Base-by-base conservation (phyloP, 1,140 invertebrate species). In the Vanessa tameamea region DNA sequence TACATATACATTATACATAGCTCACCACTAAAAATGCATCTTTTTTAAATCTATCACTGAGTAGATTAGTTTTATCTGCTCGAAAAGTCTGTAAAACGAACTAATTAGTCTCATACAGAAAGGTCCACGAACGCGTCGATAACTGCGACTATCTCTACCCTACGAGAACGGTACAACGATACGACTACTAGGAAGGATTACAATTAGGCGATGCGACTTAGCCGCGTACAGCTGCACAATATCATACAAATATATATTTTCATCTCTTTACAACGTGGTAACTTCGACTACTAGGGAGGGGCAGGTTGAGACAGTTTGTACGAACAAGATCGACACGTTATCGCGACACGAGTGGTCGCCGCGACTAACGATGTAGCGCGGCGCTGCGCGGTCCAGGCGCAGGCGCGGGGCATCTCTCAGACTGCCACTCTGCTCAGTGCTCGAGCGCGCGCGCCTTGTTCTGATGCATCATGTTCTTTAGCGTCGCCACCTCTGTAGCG, bases 401-500 rank as follows among this genome's bases (percentile, higher is more conserved):
- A 64, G 68, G 59, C 59, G 65, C 77, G 53, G 72, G 70, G 72
- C 72, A 63, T 65, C 51, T 76, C 73, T 63, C 66, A 57, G 15
- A 61, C 68, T 59, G 63, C 47, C 48, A 48, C 68, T 14, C 48
- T 48, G 87, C 84, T 92, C 88, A 92, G 80, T 92, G 90, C 78
- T 91, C 90, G 78, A 86, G 86, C 68, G 80, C 82, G 73, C 92
- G 88, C 69, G 88, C 78, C 93, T 81, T 93, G 83, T 92, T 93
- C 73, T 94, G 92, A 65, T 94, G 94, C 82, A 96, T 94, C 87
- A 96, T 94, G 73, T 95, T 96, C 85, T 98, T 97, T 0, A 99
- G 95, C 75, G 95, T 96, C n/a, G 97, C 97, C 53, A 99, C 97
- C 89, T 99, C 98, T 1, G 96, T 97, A 12, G 98, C 97, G 6